Conservation (phyloP, 2,797 vertebrate species). For the Setipinna tenuifilis region DNA sequence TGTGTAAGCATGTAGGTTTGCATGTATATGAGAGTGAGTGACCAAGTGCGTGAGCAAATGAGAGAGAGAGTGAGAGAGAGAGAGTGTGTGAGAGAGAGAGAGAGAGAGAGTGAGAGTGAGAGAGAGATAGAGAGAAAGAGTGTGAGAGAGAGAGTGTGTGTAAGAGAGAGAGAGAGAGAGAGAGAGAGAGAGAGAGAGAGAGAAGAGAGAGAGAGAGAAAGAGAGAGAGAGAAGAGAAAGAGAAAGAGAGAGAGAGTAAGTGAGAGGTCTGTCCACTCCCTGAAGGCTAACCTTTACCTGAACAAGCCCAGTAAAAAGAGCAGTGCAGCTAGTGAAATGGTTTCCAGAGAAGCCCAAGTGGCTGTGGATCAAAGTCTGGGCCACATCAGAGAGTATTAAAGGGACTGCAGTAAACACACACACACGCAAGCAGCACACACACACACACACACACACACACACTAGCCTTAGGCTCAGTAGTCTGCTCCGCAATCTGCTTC, state of each 20-base stretch:
- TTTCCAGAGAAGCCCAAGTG: slow-evolving; percentile 54
- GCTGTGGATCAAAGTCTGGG: slow-evolving; percentile 54
- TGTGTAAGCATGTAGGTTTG: neutral
- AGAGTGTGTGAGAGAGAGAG: neutral
- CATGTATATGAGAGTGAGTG: neutral
- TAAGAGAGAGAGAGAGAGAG: too few relatives aligned
- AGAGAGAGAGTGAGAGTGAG: neutral
- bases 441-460: neutral
- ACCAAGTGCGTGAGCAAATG: neutral
- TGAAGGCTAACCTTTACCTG: slow-evolving; percentile 49
- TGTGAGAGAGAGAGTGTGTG: neutral
- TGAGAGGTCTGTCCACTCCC: neutral
- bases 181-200: too few relatives aligned
- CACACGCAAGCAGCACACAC: too few relatives aligned
- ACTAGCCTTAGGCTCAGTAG: slow-evolving; percentile 53
- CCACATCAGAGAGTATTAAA: slow-evolving; percentile 58
- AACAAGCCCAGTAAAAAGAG: slow-evolving; percentile 38
- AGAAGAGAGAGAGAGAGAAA: neutral
- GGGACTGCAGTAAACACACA: too few relatives aligned
- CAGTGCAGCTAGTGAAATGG: slow-evolving; percentile 50
- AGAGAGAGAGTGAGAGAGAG: neutral
- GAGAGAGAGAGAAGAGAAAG: neutral
- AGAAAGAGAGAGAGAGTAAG: neutral
- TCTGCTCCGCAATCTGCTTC: slow-evolving; percentile 74
- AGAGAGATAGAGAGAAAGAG: too few relatives aligned